Conservation (phyloP, 2,888 invertebrate species). For the Apamea crenata region DNA sequence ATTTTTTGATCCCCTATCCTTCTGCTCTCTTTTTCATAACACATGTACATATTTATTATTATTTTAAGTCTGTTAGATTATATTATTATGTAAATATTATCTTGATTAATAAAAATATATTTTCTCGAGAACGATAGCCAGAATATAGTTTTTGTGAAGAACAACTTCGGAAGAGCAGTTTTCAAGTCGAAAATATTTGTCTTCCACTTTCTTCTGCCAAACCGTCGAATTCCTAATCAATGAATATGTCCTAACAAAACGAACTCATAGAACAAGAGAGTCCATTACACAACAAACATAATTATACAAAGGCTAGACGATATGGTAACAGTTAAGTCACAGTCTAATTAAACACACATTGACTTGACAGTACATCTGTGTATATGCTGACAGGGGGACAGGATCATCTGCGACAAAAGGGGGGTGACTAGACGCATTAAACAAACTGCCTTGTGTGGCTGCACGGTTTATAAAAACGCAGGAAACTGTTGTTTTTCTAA, state of each 20-base stretch:
- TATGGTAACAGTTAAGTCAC: conserved; percentile 52
- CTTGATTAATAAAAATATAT: no score
- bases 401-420: conserved; percentile 52
- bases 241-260: not conserved
- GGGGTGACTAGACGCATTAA: conserved; percentile 78
- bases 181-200: not conserved
- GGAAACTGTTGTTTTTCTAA: conserved; percentile 34
- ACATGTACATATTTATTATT: no score
- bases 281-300: conserved; percentile 14
- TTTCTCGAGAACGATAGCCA: not conserved
- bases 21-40: no score
- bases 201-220: not conserved
- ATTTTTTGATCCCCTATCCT: no score
- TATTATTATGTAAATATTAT: no score
- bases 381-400: conserved; percentile 20
- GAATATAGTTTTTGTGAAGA: not conserved
- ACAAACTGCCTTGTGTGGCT: conserved; percentile 55
- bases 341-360: conserved; percentile 59
- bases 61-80: no score
- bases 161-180: not conserved
- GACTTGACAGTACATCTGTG: conserved; percentile 3
- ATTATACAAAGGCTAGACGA: conserved; percentile 35
- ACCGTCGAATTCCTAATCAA: conserved; percentile 5
- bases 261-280: conserved; percentile 25
- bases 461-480: conserved; percentile 48